These are phyloP conservation scores for Drosophila koepferae DNA, from an alignment of 2,888 invertebrate species.

Conservation along the genomic window DNA sequence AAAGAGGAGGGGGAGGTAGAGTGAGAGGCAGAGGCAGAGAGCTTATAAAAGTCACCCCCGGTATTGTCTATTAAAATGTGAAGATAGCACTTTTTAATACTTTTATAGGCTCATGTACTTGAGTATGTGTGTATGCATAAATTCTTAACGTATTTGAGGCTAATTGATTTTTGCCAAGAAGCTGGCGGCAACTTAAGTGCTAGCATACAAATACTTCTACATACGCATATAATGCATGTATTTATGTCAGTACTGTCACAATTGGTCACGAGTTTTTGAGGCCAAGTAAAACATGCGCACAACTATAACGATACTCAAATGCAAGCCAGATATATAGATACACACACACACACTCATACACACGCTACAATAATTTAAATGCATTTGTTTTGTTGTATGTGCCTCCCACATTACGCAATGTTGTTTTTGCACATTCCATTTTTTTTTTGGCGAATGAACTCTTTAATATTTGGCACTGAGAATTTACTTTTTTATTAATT, in stretches of 20 bases:
- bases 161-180: constrained; percentile 58
- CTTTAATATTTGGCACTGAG: background rate
- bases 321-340: constrained; percentile 27
- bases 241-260: constrained; percentile 21
- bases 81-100: constrained; percentile 47
- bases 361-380: constrained; percentile 46
- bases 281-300: constrained; percentile 68
- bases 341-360: constrained; percentile 14
- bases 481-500: background rate
- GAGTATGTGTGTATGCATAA: background rate
- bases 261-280: constrained; percentile 58
- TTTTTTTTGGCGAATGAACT: constrained; percentile 4
- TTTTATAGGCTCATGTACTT: constrained; percentile 11
- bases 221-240: constrained; percentile 1
- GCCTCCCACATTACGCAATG: constrained; percentile 65
- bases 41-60: constrained; percentile 33
- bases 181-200: constrained; percentile 25
- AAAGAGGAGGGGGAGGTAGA: constrained; percentile 24
- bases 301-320: constrained; percentile 52
- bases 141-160: constrained; percentile 4
- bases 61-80: constrained; percentile 22
- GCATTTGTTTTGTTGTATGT: constrained; percentile 58
- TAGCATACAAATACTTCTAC: constrained; percentile 2
- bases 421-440: constrained; percentile 49
- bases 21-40: constrained; percentile 25